Conservation (phyloP, 2,888 invertebrate species). For the Incurvaria masculella region DNA sequence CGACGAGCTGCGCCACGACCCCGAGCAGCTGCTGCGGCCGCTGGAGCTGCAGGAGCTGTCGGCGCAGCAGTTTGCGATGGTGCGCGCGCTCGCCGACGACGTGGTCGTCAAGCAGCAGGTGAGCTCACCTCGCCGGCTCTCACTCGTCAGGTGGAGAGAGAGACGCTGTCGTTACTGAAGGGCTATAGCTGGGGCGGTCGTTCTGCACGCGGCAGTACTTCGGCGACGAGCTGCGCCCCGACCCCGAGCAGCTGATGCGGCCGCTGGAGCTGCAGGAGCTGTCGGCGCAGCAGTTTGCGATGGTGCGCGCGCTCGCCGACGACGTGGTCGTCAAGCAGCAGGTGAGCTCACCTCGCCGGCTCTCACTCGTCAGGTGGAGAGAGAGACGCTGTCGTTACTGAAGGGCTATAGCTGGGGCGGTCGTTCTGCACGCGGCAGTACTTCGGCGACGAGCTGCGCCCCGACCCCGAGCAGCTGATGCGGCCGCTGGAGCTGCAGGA, state of each 20-base stretch:
- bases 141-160: no score
- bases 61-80: constrained; percentile 57
- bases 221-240: no score
- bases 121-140: no score
- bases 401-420: no score
- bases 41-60: constrained; percentile 58
- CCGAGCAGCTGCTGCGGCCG: constrained; percentile 50
- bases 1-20: no score
- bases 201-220: no score
- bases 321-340: constrained; percentile 65
- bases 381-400: no score
- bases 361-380: no score
- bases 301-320: constrained; percentile 65
- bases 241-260: constrained; percentile 46
- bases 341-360: neutral
- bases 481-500: constrained; percentile 58
- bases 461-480: constrained; percentile 43
- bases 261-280: constrained; percentile 59
- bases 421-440: no score
- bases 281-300: constrained; percentile 56
- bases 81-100: constrained; percentile 65
- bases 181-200: no score
- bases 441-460: no score
- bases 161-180: no score
- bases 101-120: constrained; percentile 62